These are phyloP conservation scores for Spheniscus humboldti DNA, from an alignment of 2,797 vertebrate genomes.

Conservation along the genomic window DNA sequence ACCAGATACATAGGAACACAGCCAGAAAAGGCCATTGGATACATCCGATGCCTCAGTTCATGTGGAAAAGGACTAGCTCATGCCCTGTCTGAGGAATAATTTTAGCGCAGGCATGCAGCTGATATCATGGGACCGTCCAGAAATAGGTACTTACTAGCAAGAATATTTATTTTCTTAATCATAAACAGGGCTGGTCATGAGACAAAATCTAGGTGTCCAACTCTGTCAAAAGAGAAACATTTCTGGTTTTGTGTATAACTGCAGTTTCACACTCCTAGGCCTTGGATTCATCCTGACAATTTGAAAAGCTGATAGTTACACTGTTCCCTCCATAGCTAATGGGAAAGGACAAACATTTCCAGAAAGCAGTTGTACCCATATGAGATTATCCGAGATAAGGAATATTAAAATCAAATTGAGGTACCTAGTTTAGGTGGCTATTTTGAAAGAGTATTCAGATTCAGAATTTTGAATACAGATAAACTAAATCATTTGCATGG, in stretches of 20 bases:
- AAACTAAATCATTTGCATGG: neutral
- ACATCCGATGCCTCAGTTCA: fast-evolving
- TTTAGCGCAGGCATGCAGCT: neutral
- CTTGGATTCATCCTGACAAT: neutral
- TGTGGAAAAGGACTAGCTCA: neutral
- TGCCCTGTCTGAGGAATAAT: neutral
- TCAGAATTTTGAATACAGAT: neutral
- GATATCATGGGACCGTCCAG: neutral
- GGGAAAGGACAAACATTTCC: neutral
- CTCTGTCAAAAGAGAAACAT: neutral
- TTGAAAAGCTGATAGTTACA: neutral
- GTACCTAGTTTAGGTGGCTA: neutral
- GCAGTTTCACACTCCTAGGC: neutral
- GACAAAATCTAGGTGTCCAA: neutral
- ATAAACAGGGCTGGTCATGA: neutral
- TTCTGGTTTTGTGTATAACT: neutral
- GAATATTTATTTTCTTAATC: neutral
- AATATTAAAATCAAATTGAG: neutral
- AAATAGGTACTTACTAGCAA: neutral
- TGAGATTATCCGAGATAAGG: neutral
- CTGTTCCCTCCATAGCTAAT: neutral
- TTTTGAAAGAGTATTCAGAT: neutral
- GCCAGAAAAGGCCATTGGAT: neutral
- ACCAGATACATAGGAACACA: neutral
- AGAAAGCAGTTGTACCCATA: neutral